Evolutionary conservation across 2,888 invertebrate species (phyloP).

Genomic region (Yponomeuta cagnagella): DNA sequence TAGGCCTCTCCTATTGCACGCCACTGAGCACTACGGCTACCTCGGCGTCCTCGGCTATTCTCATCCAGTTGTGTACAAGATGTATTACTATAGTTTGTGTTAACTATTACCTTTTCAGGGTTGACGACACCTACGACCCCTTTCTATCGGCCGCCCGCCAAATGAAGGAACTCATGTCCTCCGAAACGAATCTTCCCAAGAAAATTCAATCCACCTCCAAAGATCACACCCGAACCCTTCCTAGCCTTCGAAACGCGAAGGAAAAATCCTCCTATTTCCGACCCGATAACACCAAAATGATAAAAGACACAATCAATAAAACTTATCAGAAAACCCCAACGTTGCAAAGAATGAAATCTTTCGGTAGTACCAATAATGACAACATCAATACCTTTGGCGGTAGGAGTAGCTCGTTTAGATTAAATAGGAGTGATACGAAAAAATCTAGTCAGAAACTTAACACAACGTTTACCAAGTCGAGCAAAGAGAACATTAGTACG

Average conservation of each 20-base stretch:
- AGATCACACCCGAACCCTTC: constrained; percentile 63
- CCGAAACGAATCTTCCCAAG: constrained; percentile 75
- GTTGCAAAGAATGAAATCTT: constrained; percentile 69
- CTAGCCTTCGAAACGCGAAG: constrained; percentile 55
- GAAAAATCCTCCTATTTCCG: constrained; percentile 50
- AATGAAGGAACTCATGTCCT: constrained; percentile 86
- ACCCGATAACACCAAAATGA: constrained; percentile 60
- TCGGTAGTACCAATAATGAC: constrained; percentile 60
- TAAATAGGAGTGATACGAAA: constrained; percentile 56
- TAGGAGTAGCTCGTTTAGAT: constrained; percentile 65
- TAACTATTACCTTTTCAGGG: constrained; percentile 43
- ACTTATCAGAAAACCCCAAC: constrained; percentile 72
- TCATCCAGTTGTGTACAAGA: too few species aligned
- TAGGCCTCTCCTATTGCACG: too few species aligned
- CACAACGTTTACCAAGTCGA: constrained; percentile 65
- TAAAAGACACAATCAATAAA: constrained; percentile 69
- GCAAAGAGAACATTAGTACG: constrained; percentile 65
- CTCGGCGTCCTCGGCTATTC: too few species aligned
- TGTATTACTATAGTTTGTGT: constrained; percentile 14
- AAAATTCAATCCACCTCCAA: constrained; percentile 55
- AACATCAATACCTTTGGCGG: constrained; percentile 47
- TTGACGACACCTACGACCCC: constrained; percentile 82
- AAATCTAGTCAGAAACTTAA: constrained; percentile 65
- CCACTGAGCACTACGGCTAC: too few species aligned
- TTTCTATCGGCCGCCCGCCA: constrained; percentile 87